Evolutionary conservation across 92 coral and sea anemone species (phyloP).

Genomic region (Zoanthus gigantus): DNA sequence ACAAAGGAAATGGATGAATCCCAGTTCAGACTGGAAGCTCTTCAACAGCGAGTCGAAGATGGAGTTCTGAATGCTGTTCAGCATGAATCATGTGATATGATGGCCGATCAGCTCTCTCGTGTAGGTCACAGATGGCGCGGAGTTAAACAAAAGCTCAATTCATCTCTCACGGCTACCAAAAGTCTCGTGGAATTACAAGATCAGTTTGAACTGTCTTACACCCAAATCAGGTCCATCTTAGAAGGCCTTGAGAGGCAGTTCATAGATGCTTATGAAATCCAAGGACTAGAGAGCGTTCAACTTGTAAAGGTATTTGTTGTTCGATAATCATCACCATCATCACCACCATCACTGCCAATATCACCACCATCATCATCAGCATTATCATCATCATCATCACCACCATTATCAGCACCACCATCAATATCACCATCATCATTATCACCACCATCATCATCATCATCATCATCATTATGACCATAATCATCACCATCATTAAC

Average conservation of each 20-base stretch:
- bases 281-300: slow-evolving; percentile 38
- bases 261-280: slow-evolving; percentile 17
- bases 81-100: slow-evolving; percentile 49
- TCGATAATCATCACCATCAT: neutral
- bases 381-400: no score
- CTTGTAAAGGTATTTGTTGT: slow-evolving; percentile 14
- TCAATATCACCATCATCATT: no score
- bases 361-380: no score
- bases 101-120: slow-evolving; percentile 61
- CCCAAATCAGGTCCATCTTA: slow-evolving; percentile 21
- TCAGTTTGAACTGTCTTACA: slow-evolving; percentile 36
- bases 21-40: slow-evolving; percentile 69
- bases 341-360: no score
- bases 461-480: no score
- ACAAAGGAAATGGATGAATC: slow-evolving; percentile 81
- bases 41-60: slow-evolving; percentile 76
- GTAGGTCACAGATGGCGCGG: slow-evolving; percentile 63
- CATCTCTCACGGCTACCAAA: slow-evolving; percentile 45
- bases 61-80: slow-evolving; percentile 52
- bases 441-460: no score
- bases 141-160: slow-evolving; percentile 42
- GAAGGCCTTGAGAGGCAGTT: slow-evolving; percentile 44
- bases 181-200: slow-evolving; percentile 55
- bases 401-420: no score
- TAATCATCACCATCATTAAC: no score